These are phyloP conservation scores for Erpobdella octoculata DNA, from an alignment of 2,888 invertebrate genomes.

Conservation along the genomic window DNA sequence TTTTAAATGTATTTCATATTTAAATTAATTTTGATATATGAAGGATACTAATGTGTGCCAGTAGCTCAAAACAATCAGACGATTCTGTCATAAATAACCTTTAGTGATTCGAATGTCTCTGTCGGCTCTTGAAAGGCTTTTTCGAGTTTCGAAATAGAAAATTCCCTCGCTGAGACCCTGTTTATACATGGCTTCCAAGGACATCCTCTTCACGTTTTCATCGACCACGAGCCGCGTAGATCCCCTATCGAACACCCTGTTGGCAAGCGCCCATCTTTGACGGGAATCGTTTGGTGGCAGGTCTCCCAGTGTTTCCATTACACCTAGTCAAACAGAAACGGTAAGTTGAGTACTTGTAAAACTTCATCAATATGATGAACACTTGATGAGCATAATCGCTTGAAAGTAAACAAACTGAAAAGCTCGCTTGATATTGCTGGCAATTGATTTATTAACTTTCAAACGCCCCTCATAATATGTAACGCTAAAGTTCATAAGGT, in stretches of 20 bases:
- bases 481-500: too few relatives aligned
- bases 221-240: conserved; percentile 24
- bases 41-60: too few relatives aligned
- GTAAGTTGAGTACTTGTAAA: neutral
- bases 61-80: too few relatives aligned
- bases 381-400: too few relatives aligned
- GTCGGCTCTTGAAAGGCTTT: conserved; percentile 8
- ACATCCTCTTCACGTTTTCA: conserved; percentile 30
- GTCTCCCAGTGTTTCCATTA: neutral
- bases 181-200: conserved; percentile 28
- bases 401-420: too few relatives aligned
- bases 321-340: neutral
- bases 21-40: neutral
- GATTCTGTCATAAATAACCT: neutral
- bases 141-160: conserved; percentile 34
- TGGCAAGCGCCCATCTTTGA: conserved; percentile 7
- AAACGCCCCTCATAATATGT: too few relatives aligned
- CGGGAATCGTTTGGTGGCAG: neutral
- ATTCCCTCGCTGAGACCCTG: conserved; percentile 34
- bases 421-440: too few relatives aligned
- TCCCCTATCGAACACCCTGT: conserved; percentile 7
- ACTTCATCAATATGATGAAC: too few relatives aligned
- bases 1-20: neutral
- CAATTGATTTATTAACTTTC: too few relatives aligned
- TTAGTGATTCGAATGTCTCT: neutral